phyloP scores from a whole-genome alignment of 2,113 vertebrate genomes.

The Notiomystis cincta region DNA sequence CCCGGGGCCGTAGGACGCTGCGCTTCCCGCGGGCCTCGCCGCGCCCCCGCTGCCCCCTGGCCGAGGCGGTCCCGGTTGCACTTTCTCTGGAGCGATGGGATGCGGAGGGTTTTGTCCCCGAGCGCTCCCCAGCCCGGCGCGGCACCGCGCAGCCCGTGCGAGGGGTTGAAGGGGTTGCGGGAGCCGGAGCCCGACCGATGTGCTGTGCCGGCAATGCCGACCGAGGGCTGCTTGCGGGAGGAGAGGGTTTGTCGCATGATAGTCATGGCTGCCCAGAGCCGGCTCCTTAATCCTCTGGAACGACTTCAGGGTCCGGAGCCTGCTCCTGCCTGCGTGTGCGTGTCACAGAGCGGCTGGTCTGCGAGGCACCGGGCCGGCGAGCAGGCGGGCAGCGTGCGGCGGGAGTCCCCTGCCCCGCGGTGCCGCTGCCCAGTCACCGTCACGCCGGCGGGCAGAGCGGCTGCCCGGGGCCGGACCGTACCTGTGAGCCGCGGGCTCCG shows the following conservation, averaged over 20 bases:
- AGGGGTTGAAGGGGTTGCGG: not conserved
- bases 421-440: not conserved
- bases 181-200: not conserved
- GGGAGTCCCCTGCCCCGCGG: not conserved
- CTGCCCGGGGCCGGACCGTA: not conserved
- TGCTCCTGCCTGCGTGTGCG: not conserved
- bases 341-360: not conserved
- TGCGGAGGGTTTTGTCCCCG: not conserved
- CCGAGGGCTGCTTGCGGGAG: not conserved
- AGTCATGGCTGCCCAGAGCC: constrained; percentile 42
- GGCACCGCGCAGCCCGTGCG: not conserved
- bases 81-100: not conserved
- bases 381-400: not conserved
- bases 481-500: not conserved
- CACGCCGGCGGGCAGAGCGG: not conserved
- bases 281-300: not conserved
- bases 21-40: not conserved
- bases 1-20: not conserved
- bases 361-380: not conserved
- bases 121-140: not conserved
- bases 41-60: not conserved
- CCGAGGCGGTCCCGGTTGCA: not conserved
- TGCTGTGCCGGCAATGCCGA: not conserved
- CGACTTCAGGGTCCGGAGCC: not conserved
- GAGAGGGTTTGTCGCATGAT: not conserved